Evolutionary conservation across 1,140 invertebrate species (phyloP).

Genomic region (Drosophila chauvacae): DNA sequence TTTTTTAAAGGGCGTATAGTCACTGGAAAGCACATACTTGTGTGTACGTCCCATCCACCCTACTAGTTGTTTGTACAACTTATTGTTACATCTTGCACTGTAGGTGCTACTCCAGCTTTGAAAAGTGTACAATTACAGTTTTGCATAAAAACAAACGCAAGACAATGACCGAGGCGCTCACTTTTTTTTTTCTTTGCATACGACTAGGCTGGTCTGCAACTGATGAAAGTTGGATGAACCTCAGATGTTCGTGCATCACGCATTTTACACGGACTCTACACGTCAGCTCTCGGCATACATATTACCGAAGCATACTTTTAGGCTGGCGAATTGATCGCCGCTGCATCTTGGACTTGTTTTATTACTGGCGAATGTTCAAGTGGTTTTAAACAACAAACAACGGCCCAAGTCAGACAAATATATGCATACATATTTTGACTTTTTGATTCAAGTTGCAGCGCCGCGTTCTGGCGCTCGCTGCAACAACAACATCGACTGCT

Average conservation of each 20-base stretch:
- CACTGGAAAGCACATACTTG: neutral
- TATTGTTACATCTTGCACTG: constrained; percentile 2
- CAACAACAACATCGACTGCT: constrained; percentile 10
- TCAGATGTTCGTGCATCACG: constrained; percentile 1
- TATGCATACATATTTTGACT: too few species aligned
- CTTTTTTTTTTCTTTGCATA: constrained; percentile 10
- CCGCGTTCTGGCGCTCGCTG: constrained; percentile 16
- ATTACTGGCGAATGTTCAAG: too few species aligned
- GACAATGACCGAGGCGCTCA: neutral
- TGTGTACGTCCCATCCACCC: neutral
- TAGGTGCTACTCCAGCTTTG: neutral
- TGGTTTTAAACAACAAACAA: too few species aligned
- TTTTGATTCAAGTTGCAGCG: too few species aligned
- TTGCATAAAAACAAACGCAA: neutral
- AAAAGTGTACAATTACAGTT: neutral
- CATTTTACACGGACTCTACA: constrained; percentile 5
- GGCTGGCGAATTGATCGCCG: neutral
- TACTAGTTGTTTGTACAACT: neutral
- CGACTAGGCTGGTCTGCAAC: neutral
- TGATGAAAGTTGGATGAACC: neutral
- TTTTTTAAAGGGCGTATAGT: constrained; percentile 12
- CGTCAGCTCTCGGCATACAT: neutral
- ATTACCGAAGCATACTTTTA: constrained; percentile 4
- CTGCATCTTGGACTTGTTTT: neutral
- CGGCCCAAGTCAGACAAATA: too few species aligned